Evolutionary conservation across 2,888 invertebrate genomes (phyloP), one percentile per base, ranked within the genome.

Genomic region (Dryobotodes eremita): DNA sequence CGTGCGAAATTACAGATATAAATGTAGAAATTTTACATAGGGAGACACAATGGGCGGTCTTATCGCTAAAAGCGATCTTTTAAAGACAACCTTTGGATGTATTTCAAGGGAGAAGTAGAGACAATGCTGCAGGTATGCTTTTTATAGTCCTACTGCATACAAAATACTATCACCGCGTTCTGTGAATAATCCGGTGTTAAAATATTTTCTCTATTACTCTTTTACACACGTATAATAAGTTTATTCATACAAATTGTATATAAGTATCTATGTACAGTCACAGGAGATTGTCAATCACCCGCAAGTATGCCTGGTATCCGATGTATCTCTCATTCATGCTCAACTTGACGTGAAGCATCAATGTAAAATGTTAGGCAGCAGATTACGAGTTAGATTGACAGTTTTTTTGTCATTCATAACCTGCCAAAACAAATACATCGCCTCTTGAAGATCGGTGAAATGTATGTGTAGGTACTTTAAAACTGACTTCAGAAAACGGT

Each of bases 301-400:
- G 15, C 3, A 26, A 26, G 55, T 17, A 86, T 57, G 71, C 13
- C 13, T 50, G 83, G 0, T 15, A 83, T 82, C 50, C 77, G 7
- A 84, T 71, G 70, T 55, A 84, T 82, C 62, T 83, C 61, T 71
- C 83, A 84, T 86, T 86, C 84, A 83, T 77, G 59, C 46, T 50
- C 71, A 57, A 83, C 50, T 71, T 77, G 83, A 83, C 71, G 69
- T 57, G 59, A 26, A 61, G 46, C 66, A 75, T 82, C 71, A 74
- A 62, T 68, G 62, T 74, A 31, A 65, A 26, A 57, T 71, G 50
- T 77, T 66, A 74, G 71, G 20, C 62, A 46, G n/a, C 36, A 23
- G 13, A 15, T n/a, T 48, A 71, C 8, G 31, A 31, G 7, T 64
- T 50, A 85, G 82, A 82, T 85, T 85, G 85, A 82, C 61, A 50